Evolutionary conservation across 2,113 vertebrate species (phyloP).

Genomic region (Callospermophilus lateralis): DNA sequence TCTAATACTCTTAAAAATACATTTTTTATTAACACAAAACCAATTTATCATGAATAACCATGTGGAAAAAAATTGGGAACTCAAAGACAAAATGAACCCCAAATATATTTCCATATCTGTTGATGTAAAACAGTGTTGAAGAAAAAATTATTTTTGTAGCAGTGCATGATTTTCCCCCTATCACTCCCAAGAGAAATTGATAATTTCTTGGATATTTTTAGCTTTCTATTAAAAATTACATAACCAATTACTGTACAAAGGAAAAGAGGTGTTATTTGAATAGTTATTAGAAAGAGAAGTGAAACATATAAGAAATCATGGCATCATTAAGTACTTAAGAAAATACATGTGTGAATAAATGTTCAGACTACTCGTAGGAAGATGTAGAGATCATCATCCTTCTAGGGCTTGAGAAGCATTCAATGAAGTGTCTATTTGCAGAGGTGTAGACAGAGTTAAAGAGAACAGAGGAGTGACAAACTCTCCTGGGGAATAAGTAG

Average conservation of each 20-base stretch:
- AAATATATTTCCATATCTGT: background rate
- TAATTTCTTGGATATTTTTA: constrained; percentile 76
- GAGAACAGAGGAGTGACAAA: fast-evolving
- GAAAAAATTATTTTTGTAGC: background rate
- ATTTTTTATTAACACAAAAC: background rate
- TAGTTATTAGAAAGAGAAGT: background rate
- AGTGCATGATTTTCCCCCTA: background rate
- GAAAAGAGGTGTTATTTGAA: constrained; percentile 74
- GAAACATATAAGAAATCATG: background rate
- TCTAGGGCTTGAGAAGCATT: fast-evolving
- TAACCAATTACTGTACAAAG: constrained; percentile 70
- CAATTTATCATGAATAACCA: background rate
- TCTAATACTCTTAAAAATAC: background rate
- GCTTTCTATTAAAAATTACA: constrained; percentile 44
- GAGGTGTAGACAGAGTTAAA: background rate
- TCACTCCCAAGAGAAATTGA: constrained; percentile 71
- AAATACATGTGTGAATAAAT: background rate
- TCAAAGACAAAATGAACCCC: background rate
- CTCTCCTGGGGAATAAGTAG: background rate
- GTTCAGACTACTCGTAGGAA: background rate
- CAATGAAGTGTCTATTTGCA: background rate
- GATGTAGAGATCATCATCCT: background rate
- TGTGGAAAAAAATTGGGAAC: background rate
- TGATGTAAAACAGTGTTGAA: background rate
- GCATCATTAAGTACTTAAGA: background rate